Conservation (phyloP, 2,888 invertebrate genomes). For the Pyrgus malvae region DNA sequence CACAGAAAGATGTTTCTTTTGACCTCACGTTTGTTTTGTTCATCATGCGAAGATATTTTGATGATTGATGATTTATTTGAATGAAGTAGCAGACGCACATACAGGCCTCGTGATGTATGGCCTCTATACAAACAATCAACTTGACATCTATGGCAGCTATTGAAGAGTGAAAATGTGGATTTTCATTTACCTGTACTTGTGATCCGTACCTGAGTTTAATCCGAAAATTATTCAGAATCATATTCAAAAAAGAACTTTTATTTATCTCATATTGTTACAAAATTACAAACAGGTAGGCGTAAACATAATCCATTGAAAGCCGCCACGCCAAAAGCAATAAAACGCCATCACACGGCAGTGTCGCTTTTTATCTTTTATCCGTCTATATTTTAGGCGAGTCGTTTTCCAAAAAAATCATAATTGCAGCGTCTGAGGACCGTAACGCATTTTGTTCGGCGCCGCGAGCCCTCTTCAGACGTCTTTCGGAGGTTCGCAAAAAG, state of each 20-base stretch:
- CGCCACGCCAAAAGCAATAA: slow-evolving; percentile 14
- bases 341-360: slow-evolving; percentile 10
- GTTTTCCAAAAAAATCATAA: slow-evolving; percentile 33
- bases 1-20: slow-evolving; percentile 55
- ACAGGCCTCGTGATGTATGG: background rate
- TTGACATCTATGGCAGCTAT: no score
- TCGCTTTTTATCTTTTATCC: slow-evolving; percentile 22
- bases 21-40: slow-evolving; percentile 52
- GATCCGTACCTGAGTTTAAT: no score
- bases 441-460: slow-evolving; percentile 61
- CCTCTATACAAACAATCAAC: no score
- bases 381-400: slow-evolving; percentile 24
- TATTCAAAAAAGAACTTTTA: no score
- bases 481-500: slow-evolving; percentile 63
- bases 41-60: slow-evolving; percentile 32
- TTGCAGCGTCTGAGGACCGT: slow-evolving; percentile 42
- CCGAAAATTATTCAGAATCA: no score
- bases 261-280: no score
- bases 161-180: no score
- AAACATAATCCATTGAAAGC: background rate
- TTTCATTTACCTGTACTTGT: no score
- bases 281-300: background rate
- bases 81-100: no score
- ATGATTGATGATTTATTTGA: slow-evolving; percentile 2
- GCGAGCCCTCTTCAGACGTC: slow-evolving; percentile 64